Evolutionary conservation across 2,888 invertebrate species (phyloP).

Genomic region (Hypercompe scribonia): DNA sequence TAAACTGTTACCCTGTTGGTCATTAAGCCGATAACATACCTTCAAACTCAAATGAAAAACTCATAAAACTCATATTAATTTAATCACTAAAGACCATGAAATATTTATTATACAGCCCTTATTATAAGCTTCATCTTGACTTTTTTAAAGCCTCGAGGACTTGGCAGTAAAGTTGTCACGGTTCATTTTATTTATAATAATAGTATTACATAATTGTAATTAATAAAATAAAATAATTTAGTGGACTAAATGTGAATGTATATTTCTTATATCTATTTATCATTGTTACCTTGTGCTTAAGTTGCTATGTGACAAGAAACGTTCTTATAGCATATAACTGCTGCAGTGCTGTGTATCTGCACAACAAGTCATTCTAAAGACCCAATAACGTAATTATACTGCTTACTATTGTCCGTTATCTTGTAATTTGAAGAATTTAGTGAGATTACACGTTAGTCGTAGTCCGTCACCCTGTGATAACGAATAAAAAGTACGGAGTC

Average conservation of each 20-base stretch:
- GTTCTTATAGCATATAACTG: too few species aligned
- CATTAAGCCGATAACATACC: conserved; percentile 6
- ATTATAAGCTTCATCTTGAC: neutral
- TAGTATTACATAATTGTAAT: neutral
- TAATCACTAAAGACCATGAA: neutral
- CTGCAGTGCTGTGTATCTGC: too few species aligned
- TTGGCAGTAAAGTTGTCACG: neutral
- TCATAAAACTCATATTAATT: neutral
- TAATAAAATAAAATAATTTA: neutral
- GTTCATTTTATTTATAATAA: too few species aligned
- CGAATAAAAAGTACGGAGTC: too few species aligned
- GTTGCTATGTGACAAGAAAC: neutral
- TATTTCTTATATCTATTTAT: neutral
- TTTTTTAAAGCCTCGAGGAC: neutral
- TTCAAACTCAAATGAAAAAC: neutral
- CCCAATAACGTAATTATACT: neutral
- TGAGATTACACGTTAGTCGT: too few species aligned
- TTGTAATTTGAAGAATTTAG: too few species aligned
- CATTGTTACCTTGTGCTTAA: neutral
- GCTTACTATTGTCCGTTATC: too few species aligned
- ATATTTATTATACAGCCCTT: neutral
- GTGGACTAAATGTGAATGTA: neutral
- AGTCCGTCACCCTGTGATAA: too few species aligned
- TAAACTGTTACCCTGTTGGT: neutral
- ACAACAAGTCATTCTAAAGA: neutral